Evolutionary conservation across 1,140 invertebrate species (phyloP).

Genomic region (Drosophila sproati): DNA sequence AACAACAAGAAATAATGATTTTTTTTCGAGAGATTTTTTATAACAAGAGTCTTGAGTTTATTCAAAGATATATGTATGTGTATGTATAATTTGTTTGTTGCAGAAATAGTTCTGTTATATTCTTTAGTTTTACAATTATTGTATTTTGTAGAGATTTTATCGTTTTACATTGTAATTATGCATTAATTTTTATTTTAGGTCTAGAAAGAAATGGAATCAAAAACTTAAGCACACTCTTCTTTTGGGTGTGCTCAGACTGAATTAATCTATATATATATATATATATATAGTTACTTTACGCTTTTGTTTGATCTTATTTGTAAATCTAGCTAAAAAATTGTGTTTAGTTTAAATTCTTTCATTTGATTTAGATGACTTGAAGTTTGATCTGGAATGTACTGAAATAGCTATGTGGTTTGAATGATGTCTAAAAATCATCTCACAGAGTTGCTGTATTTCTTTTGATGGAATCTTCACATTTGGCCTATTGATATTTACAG

Average conservation of each 20-base stretch:
- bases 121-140: slow-evolving; percentile 77
- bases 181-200: slow-evolving; percentile 41
- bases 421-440: slow-evolving; percentile 7
- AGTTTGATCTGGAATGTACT: slow-evolving; percentile 45
- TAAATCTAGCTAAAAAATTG: slow-evolving; percentile 79
- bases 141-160: slow-evolving; percentile 64
- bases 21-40: slow-evolving; percentile 63
- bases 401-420: neutral
- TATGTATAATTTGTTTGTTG: slow-evolving; percentile 71
- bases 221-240: slow-evolving; percentile 54
- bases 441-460: slow-evolving; percentile 27
- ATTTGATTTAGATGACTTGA: slow-evolving; percentile 52
- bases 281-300: slow-evolving; percentile 13
- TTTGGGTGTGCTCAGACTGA: slow-evolving; percentile 30
- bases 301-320: slow-evolving; percentile 43
- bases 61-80: slow-evolving; percentile 71
- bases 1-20: neutral
- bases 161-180: slow-evolving; percentile 19
- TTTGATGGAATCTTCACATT: slow-evolving; percentile 13
- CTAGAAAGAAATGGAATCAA: slow-evolving; percentile 81
- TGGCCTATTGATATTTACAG: slow-evolving; percentile 6
- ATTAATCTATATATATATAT: slow-evolving; percentile 49
- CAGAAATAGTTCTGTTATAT: slow-evolving; percentile 76
- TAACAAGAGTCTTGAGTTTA: slow-evolving; percentile 82
- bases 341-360: slow-evolving; percentile 72